Evolutionary conservation across 1,140 invertebrate genomes (phyloP), one percentile per base, ranked within the genome.

Genomic region (Tetraneura akinire): DNA sequence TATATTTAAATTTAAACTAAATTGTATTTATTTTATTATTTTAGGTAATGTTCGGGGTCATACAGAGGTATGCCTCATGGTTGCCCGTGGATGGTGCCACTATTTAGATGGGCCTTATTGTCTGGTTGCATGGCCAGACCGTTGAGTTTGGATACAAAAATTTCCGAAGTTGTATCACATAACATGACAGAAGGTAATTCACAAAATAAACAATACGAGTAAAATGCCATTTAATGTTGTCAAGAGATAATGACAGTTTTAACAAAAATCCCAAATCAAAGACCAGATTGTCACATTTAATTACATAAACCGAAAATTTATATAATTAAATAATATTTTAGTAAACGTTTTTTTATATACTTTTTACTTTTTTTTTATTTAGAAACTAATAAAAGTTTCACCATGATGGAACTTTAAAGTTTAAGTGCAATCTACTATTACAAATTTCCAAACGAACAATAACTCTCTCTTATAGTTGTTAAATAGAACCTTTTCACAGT

Each of bases 61-160:
- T 76, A 76, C 51, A 42, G 53, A 76, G 73, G 73, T 76, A 76
- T 76, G 73, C 73, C 73, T 76, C 73, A 76, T 76, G 73, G 73
- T 76, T 76, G 73, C 73, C 73, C 73, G 73, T 76, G 73, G 73
- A 76, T 76, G 51, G 49, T 76, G 21, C 51, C 49, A 21, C 51
- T 76, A 23, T 42, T 76, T 76, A 76, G 73, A 76, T 76, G 73
- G 73, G 73, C 32, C 29, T 55, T 76, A 45, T 57, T 76, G 8
- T 76, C 73, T 37, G 73, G 73, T 45, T 76, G 73, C 51, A 14
- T 76, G 13, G 73, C 73, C 73, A 76, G 73, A 76, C 53, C 73
- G n/a, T 18, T 76, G 73, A 76, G 53, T 26, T 3, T 51, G n/a
- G 32, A 57, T 76, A 42, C 29, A 29, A 23, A 26, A 21, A 37